phyloP scores from a whole-genome alignment of 1,140 invertebrate genomes.

The Drosophila teissieri region DNA sequence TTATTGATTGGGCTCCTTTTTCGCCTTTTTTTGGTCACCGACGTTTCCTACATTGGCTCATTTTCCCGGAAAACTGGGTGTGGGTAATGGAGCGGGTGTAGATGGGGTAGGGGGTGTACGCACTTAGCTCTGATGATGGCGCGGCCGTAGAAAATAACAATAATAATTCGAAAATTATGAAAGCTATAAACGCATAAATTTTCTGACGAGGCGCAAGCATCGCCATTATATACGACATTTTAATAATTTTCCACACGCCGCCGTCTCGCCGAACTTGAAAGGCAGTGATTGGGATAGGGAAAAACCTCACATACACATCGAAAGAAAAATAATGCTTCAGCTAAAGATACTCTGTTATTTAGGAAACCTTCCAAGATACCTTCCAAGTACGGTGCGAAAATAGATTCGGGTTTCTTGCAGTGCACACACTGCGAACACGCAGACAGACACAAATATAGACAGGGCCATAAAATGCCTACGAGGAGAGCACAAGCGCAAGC shows the following conservation, averaged over 20 bases:
- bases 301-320: constrained; percentile 23
- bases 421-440: constrained; percentile 7
- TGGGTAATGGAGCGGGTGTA: constrained; percentile 43
- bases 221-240: constrained; percentile 81
- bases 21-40: constrained; percentile 14
- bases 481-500: constrained; percentile 46
- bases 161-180: constrained; percentile 82
- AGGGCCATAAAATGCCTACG: constrained; percentile 79
- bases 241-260: constrained; percentile 82
- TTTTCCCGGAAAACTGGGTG: not conserved
- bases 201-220: constrained; percentile 57
- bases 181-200: constrained; percentile 82
- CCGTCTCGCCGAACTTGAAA: constrained; percentile 46
- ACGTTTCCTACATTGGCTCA: constrained; percentile 40
- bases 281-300: constrained; percentile 14
- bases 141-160: constrained; percentile 63
- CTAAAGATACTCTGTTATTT: too few relatives aligned
- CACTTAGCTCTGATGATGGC: constrained; percentile 69
- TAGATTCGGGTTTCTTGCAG: not conserved
- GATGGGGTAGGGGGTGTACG: constrained; percentile 27
- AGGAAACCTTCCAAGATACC: too few relatives aligned
- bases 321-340: not conserved
- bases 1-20: constrained; percentile 46
- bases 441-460: constrained; percentile 43
- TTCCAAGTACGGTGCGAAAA: too few relatives aligned